Conservation (phyloP, 2,888 invertebrate genomes). For the Helobdella robusta region DNA sequence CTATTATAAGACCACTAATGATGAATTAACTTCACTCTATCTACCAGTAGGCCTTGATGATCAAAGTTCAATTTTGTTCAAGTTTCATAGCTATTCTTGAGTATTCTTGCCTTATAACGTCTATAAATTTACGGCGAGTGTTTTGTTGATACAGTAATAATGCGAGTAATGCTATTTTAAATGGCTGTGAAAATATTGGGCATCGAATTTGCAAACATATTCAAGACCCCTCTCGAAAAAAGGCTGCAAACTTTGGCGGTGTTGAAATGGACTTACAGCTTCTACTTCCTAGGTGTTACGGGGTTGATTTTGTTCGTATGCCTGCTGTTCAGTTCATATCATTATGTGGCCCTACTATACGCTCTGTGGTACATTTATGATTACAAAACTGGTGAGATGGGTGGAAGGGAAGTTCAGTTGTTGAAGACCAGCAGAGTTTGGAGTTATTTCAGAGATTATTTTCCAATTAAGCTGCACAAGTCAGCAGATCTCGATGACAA, state of each 20-base stretch:
- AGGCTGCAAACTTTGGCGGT: slow-evolving; percentile 75
- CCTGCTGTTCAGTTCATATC: slow-evolving; percentile 32
- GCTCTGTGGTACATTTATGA: slow-evolving; percentile 39
- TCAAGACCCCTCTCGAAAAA: slow-evolving; percentile 62
- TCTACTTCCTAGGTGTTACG: slow-evolving; percentile 52
- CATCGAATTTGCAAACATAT: slow-evolving; percentile 73
- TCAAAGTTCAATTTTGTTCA: too few species aligned
- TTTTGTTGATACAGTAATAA: too few species aligned
- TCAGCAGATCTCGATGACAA: slow-evolving; percentile 69
- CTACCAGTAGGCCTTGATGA: too few species aligned
- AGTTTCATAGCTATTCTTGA: too few species aligned
- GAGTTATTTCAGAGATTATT: slow-evolving; percentile 64
- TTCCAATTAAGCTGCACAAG: slow-evolving; percentile 73
- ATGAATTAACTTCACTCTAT: too few species aligned
- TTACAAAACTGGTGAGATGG: slow-evolving; percentile 46
- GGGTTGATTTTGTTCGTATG: slow-evolving; percentile 37
- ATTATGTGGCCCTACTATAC: slow-evolving; percentile 45
- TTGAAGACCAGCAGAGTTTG: slow-evolving; percentile 63
- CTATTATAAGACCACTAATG: too few species aligned
- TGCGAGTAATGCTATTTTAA: too few species aligned
- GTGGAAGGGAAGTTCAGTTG: slow-evolving; percentile 55
- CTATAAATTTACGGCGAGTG: too few species aligned
- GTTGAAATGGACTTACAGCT: slow-evolving; percentile 60
- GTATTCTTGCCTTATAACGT: too few species aligned
- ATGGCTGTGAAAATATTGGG: slow-evolving; percentile 53